Evolutionary conservation across 2,113 vertebrate genomes (phyloP).

Genomic region (Cebidichthys violaceus): DNA sequence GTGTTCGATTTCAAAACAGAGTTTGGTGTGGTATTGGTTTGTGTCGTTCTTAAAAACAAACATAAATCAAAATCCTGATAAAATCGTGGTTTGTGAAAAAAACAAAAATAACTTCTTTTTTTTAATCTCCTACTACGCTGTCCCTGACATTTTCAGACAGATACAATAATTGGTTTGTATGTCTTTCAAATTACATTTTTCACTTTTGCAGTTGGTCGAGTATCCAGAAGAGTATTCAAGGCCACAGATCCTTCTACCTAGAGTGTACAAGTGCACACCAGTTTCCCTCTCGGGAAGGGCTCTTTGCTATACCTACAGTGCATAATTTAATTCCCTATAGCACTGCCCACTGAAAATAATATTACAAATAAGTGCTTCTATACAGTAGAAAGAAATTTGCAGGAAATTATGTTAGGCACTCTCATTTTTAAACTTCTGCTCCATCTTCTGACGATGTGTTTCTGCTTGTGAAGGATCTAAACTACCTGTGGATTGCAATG

Average conservation of each 20-base stretch:
- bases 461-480: conserved; percentile 14
- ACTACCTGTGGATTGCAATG: conserved; percentile 14
- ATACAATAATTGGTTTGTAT: background rate
- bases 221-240: background rate
- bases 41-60: background rate
- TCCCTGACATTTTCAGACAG: background rate
- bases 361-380: background rate
- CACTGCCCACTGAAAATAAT: background rate
- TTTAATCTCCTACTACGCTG: background rate
- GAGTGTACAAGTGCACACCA: background rate
- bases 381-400: background rate
- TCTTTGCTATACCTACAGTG: background rate
- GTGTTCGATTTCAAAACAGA: background rate
- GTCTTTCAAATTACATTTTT: background rate
- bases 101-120: no score
- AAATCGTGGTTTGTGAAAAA: no score
- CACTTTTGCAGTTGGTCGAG: no score
- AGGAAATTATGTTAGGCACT: background rate
- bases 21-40: background rate
- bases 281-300: background rate
- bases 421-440: background rate
- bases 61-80: no score
- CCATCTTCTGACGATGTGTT: background rate
- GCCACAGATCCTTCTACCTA: background rate
- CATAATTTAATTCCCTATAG: background rate